Evolutionary conservation across 2,888 invertebrate genomes (phyloP).

Genomic region (Drosophila barbarae): DNA sequence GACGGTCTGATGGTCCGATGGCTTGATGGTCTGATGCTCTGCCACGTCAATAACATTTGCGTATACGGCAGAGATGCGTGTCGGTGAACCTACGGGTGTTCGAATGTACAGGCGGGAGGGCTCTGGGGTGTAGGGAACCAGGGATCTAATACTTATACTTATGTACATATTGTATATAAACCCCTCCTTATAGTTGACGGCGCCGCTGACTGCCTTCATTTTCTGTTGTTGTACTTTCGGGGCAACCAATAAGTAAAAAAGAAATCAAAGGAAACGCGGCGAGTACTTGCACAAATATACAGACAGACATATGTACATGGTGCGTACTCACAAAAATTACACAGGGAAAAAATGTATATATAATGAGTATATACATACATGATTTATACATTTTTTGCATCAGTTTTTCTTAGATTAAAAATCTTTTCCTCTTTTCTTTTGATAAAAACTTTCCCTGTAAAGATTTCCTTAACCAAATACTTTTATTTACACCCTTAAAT

Average conservation of each 20-base stretch:
- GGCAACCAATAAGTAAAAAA: slow-evolving; percentile 33
- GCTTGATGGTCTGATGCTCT: slow-evolving; percentile 27
- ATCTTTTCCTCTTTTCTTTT: too few relatives aligned
- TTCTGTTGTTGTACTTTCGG: slow-evolving; percentile 30
- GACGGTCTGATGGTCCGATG: slow-evolving; percentile 49
- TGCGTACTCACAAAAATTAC: slow-evolving; percentile 1
- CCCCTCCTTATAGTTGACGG: slow-evolving; percentile 2
- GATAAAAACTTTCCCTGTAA: fast-evolving
- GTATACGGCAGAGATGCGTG: slow-evolving; percentile 26
- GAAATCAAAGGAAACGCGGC: slow-evolving; percentile 40
- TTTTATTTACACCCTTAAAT: too few relatives aligned
- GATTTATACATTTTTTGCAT: neutral
- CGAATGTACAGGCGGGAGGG: slow-evolving; percentile 12
- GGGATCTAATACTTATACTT: slow-evolving; percentile 5
- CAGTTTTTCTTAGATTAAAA: neutral
- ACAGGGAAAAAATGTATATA: neutral
- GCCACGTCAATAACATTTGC: slow-evolving; percentile 70
- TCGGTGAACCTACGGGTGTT: slow-evolving; percentile 12
- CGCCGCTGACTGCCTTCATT: slow-evolving; percentile 13
- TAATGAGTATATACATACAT: too few relatives aligned
- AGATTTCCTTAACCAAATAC: too few relatives aligned
- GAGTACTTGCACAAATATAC: slow-evolving; percentile 35
- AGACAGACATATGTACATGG: slow-evolving; percentile 5
- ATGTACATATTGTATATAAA: neutral
- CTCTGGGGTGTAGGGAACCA: slow-evolving; percentile 30